phyloP scores from a whole-genome alignment of 2,797 vertebrate genomes.

The Gorsachius magnificus region DNA sequence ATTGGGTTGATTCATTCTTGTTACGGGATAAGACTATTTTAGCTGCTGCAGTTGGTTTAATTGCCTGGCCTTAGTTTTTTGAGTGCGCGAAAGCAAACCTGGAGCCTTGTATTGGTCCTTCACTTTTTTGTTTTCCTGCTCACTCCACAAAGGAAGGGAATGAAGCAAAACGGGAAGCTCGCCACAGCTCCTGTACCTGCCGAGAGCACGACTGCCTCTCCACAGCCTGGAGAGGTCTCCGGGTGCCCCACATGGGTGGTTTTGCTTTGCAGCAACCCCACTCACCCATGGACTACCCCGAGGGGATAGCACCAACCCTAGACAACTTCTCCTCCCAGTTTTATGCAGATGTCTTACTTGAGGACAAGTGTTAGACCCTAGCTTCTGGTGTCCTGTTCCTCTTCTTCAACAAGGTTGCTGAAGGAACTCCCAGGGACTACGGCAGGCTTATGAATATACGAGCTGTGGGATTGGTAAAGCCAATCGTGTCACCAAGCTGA shows the following conservation, averaged over 20 bases:
- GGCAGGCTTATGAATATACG: neutral
- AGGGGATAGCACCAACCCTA: neutral
- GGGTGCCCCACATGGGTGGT: accelerated
- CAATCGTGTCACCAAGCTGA: neutral
- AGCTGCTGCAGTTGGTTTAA: neutral
- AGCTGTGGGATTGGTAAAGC: neutral
- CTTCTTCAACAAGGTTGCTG: neutral
- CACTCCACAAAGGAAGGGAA: neutral
- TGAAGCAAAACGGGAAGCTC: neutral
- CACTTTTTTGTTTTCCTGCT: neutral
- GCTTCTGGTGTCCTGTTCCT: neutral
- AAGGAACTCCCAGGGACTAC: neutral
- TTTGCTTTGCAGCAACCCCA: neutral
- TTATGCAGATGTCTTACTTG: neutral
- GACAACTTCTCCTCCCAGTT: neutral
- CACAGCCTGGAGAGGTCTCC: neutral
- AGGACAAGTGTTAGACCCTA: neutral
- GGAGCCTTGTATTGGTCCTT: neutral
- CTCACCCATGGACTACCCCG: accelerated
- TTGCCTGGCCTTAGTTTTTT: neutral
- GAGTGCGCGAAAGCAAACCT: neutral
- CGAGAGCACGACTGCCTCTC: accelerated
- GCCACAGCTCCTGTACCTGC: neutral
- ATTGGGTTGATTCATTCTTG: neutral
- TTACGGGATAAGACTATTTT: neutral